Conservation (phyloP, 2,888 invertebrate species). For the Odiellus spinosus region DNA sequence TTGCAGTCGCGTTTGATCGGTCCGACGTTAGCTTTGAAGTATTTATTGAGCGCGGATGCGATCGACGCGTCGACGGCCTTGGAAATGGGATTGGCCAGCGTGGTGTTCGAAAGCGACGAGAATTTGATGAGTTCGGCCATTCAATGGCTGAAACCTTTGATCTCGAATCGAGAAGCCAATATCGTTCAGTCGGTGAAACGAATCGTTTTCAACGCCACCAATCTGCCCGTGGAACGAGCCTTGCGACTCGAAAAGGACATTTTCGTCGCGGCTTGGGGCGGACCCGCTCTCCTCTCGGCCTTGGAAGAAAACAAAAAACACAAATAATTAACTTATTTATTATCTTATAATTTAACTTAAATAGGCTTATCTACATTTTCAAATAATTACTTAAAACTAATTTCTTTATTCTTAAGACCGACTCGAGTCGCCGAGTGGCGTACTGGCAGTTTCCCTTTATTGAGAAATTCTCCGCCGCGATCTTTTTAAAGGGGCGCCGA, state of each 20-base stretch:
- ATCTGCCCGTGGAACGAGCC: slow-evolving; percentile 21
- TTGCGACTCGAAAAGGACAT: slow-evolving; percentile 28
- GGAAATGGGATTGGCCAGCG: slow-evolving; percentile 31
- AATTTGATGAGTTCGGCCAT: slow-evolving; percentile 17
- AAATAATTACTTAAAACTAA: too few relatives aligned
- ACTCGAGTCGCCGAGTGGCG: too few relatives aligned
- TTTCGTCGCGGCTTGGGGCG: slow-evolving; percentile 20
- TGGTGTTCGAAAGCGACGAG: slow-evolving; percentile 22
- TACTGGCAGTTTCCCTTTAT: too few relatives aligned
- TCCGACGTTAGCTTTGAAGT: slow-evolving; percentile 30
- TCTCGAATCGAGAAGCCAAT: slow-evolving; percentile 18
- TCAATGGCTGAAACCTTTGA: slow-evolving; percentile 27
- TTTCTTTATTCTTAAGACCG: too few relatives aligned
- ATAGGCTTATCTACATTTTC: too few relatives aligned
- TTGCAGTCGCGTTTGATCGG: slow-evolving; percentile 31
- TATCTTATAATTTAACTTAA: too few relatives aligned
- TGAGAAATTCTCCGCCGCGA: too few relatives aligned
- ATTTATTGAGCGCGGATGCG: slow-evolving; percentile 27
- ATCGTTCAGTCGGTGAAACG: slow-evolving; percentile 27
- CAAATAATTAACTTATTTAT: too few relatives aligned
- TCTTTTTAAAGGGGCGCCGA: too few relatives aligned
- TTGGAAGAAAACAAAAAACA: too few relatives aligned
- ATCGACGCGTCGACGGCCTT: slow-evolving; percentile 28
- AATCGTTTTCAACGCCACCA: slow-evolving; percentile 21
- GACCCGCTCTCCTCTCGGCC: too few relatives aligned